phyloP scores from a whole-genome alignment of 1,140 invertebrate species.

The Cryptotermes secundus region DNA sequence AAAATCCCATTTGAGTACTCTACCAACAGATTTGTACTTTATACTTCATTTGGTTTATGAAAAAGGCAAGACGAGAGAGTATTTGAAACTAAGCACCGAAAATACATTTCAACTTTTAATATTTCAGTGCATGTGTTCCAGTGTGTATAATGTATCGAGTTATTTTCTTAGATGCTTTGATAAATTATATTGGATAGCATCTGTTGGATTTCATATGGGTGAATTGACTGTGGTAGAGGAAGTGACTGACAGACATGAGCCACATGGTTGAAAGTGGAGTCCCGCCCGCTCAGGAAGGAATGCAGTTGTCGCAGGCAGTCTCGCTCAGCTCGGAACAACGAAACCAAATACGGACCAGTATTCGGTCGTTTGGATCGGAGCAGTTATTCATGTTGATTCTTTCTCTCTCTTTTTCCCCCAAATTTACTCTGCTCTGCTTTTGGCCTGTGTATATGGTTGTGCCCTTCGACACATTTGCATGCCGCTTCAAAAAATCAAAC shows the following conservation, averaged over 20 bases:
- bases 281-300: slow-evolving; percentile 15
- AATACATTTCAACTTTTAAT: too few relatives aligned
- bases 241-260: background rate
- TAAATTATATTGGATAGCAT: too few relatives aligned
- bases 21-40: too few relatives aligned
- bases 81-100: too few relatives aligned
- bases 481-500: slow-evolving; percentile 75
- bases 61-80: too few relatives aligned
- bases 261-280: slow-evolving; percentile 1
- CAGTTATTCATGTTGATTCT: slow-evolving; percentile 45
- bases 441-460: slow-evolving; percentile 64
- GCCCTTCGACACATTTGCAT: slow-evolving; percentile 68
- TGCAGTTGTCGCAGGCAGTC: slow-evolving; percentile 16
- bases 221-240: background rate
- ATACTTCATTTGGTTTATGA: too few relatives aligned
- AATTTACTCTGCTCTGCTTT: slow-evolving; percentile 75
- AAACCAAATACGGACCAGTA: slow-evolving; percentile 26
- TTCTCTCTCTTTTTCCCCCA: slow-evolving; percentile 69
- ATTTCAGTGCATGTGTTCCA: too few relatives aligned
- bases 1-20: too few relatives aligned
- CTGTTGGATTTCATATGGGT: background rate
- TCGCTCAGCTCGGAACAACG: slow-evolving; percentile 18
- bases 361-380: slow-evolving; percentile 29
- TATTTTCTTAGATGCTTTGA: too few relatives aligned
- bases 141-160: too few relatives aligned